These are phyloP conservation scores for Sebastes minor DNA, from an alignment of 2,797 vertebrate species.

Conservation along the genomic window DNA sequence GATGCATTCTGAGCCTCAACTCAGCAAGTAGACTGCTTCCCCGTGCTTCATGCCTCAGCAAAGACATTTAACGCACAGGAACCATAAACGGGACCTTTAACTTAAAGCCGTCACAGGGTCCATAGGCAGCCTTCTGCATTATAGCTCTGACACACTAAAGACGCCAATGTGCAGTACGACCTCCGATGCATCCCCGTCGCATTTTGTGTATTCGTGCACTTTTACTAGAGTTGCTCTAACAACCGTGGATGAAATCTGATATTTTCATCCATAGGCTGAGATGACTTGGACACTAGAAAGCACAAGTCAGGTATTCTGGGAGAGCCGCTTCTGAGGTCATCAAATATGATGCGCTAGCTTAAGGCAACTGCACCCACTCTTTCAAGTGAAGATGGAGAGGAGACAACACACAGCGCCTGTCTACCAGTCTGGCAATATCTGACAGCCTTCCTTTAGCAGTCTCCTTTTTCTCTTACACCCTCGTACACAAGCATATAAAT, in stretches of 20 bases:
- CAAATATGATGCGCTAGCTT: slow-evolving; percentile 67
- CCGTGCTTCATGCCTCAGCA: slow-evolving; percentile 56
- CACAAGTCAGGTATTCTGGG: slow-evolving; percentile 57
- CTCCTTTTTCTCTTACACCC: slow-evolving; percentile 53
- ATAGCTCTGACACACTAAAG: slow-evolving; percentile 45
- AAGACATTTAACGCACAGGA: slow-evolving; percentile 53
- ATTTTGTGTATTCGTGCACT: slow-evolving; percentile 35
- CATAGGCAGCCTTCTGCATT: slow-evolving; percentile 25
- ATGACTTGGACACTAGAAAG: slow-evolving; percentile 43
- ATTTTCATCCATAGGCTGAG: slow-evolving; percentile 42
- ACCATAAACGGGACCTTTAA: slow-evolving; percentile 62
- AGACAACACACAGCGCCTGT: slow-evolving; percentile 55
- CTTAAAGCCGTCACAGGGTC: slow-evolving; percentile 45
- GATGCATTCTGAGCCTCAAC: slow-evolving; percentile 48
- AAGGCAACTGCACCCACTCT: slow-evolving; percentile 55
- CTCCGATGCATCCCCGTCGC: slow-evolving; percentile 32
- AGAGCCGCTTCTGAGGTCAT: slow-evolving; percentile 67
- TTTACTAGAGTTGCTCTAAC: slow-evolving; percentile 21
- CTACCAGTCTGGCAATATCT: slow-evolving; percentile 47
- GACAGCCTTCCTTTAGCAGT: slow-evolving; percentile 60
- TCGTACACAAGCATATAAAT: slow-evolving; percentile 63
- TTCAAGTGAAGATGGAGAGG: slow-evolving; percentile 63
- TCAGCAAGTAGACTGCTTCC: slow-evolving; percentile 27
- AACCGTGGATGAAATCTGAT: slow-evolving; percentile 24
- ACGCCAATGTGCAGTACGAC: slow-evolving; percentile 34